A percentile compares a stretch with the other conserved stretches of the same genome.
Evolutionary conservation across 2,797 vertebrate species (phyloP).

Genomic region (Astyanax mexicanus): DNA sequence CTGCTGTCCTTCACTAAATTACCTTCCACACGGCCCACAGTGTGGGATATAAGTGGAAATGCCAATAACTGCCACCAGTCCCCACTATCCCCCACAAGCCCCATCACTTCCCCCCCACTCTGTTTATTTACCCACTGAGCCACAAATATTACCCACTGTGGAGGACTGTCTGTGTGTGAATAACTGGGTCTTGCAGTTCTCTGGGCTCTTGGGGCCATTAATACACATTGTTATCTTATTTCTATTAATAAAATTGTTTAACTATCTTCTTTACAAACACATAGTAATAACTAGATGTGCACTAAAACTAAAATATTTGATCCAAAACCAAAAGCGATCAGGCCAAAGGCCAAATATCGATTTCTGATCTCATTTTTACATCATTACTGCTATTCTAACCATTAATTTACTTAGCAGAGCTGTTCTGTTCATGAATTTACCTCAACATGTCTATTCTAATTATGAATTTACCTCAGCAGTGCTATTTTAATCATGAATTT

Average conservation of each 20-base stretch:
- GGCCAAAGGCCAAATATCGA: no score
- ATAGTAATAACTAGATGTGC: no score
- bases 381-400: no score
- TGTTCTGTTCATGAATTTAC: no score
- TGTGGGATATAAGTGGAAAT: constrained; percentile 51
- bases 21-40: constrained; percentile 54
- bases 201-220: not conserved
- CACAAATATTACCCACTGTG: not conserved
- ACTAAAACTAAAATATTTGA: no score
- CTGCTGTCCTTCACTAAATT: constrained; percentile 68
- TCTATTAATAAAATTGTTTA: not conserved
- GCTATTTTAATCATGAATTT: no score
- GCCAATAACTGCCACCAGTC: constrained; percentile 31
- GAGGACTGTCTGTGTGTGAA: not conserved
- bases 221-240: constrained; percentile 15
- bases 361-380: no score
- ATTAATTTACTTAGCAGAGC: no score
- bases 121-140: not conserved
- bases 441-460: no score
- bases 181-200: not conserved
- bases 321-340: no score
- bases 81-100: no score
- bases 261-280: not conserved
- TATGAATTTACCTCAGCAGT: no score
- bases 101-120: not conserved